These are phyloP conservation scores for Mycogona germanica DNA, from an alignment of 2,888 invertebrate species.

Conservation along the genomic window DNA sequence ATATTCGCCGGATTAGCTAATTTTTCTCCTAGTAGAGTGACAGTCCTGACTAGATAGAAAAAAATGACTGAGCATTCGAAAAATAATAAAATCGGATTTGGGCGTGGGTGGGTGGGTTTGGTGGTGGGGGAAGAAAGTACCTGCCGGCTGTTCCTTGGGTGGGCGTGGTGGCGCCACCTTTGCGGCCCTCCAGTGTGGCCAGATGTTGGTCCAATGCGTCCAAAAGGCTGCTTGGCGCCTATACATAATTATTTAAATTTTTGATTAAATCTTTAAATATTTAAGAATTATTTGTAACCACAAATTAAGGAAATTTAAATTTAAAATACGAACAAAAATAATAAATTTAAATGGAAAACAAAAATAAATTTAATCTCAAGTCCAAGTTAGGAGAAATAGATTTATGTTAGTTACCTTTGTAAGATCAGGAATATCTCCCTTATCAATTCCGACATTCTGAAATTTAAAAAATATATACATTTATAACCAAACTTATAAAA, in stretches of 20 bases:
- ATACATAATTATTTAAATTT: conserved; percentile 18
- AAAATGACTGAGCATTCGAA: too few species aligned
- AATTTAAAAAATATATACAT: conserved; percentile 27
- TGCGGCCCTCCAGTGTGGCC: conserved; percentile 83
- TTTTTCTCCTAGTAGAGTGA: too few species aligned
- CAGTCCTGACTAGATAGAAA: too few species aligned
- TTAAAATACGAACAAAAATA: not conserved
- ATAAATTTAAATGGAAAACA: not conserved
- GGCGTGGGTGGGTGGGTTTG: too few species aligned
- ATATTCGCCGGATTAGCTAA: too few species aligned
- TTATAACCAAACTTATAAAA: not conserved
- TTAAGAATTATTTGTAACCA: not conserved
- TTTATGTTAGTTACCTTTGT: conserved; percentile 52
- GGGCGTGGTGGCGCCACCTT: conserved; percentile 42
- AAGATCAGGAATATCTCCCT: conserved; percentile 95
- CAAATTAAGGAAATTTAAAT: not conserved
- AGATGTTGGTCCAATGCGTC: conserved; percentile 96
- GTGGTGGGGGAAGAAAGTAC: too few species aligned
- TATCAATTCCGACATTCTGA: conserved; percentile 88
- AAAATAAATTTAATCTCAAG: too few species aligned
- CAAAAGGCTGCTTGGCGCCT: conserved; percentile 88
- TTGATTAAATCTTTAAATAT: not conserved
- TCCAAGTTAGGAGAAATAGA: not conserved
- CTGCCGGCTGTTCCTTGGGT: conserved; percentile 42
- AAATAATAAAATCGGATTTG: conserved; percentile 14